Evolutionary conservation across 2,797 vertebrate genomes (phyloP).

Genomic region (Scolopax rusticola): DNA sequence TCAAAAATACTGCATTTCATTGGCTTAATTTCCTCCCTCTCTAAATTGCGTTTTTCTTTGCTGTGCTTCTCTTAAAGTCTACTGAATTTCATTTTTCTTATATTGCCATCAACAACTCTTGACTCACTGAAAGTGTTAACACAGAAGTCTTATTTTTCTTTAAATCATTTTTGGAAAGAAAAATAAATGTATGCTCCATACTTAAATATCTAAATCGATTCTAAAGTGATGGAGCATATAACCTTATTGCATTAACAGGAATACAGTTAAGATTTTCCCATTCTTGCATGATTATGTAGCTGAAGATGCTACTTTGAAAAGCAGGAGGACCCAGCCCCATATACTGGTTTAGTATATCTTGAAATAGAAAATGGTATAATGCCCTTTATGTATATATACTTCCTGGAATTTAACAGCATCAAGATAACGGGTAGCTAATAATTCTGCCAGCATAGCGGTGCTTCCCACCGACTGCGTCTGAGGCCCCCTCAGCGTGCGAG

Average conservation of each 20-base stretch:
- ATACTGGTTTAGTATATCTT: background rate
- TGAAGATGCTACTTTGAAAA: background rate
- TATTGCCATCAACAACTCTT: background rate
- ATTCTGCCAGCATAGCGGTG: background rate
- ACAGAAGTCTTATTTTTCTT: background rate
- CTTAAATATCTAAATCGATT: background rate
- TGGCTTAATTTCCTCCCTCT: background rate
- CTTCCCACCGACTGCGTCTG: background rate
- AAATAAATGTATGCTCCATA: background rate
- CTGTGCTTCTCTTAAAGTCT: background rate
- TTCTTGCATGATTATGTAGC: background rate
- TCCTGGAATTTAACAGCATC: background rate
- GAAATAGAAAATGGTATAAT: background rate
- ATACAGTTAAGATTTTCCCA: background rate
- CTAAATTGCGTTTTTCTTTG: background rate
- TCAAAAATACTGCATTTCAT: background rate
- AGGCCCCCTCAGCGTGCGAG: accelerated
- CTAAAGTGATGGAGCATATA: background rate
- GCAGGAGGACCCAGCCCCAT: background rate
- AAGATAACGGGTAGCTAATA: background rate
- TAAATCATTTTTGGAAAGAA: background rate
- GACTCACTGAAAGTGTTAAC: background rate
- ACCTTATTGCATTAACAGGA: background rate
- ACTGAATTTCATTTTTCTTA: background rate
- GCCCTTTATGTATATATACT: background rate